Percentiles rank a stretch among this genome's conserved stretches.
These are phyloP conservation scores for Heteropelma amictum DNA, from an alignment of 2,888 invertebrate genomes.

Conservation along the genomic window DNA sequence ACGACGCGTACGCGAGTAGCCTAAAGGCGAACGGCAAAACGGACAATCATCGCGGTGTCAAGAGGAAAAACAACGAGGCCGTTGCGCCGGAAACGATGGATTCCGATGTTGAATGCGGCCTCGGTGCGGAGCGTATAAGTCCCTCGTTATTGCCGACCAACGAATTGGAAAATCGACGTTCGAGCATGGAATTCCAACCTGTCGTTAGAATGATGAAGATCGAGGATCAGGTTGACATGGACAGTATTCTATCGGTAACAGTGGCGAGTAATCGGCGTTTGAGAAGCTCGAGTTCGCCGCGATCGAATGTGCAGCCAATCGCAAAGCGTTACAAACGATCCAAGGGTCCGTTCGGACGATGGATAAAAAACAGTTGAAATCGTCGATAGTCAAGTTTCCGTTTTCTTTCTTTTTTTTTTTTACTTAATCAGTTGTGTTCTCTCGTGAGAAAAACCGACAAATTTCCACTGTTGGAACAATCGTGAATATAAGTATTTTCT, in stretches of 20 bases:
- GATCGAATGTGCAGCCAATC: conserved; percentile 67
- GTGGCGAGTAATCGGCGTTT: conserved; percentile 75
- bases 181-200: conserved; percentile 81
- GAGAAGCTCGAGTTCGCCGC: conserved; percentile 74
- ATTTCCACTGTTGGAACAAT: conserved; percentile 56
- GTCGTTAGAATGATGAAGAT: conserved; percentile 84
- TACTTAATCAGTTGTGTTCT: neutral
- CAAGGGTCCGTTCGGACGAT: conserved; percentile 70
- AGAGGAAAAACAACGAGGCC: conserved; percentile 49
- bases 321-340: conserved; percentile 69
- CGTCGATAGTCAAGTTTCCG: conserved; percentile 21
- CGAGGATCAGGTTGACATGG: conserved; percentile 78
- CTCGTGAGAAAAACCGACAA: conserved; percentile 31
- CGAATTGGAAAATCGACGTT: conserved; percentile 72
- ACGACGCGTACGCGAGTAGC: conserved; percentile 34
- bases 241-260: conserved; percentile 72
- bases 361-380: conserved; percentile 74
- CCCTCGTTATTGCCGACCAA: conserved; percentile 64
- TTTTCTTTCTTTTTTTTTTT: conserved; percentile 2
- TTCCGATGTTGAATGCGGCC: conserved; percentile 64
- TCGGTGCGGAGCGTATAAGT: conserved; percentile 66
- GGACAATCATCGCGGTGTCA: conserved; percentile 39
- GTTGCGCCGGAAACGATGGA: conserved; percentile 63
- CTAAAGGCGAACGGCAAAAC: conserved; percentile 13
- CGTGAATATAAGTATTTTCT: neutral